Percentiles rank a stretch among this genome's conserved stretches.
Evolutionary conservation across 2,888 invertebrate species (phyloP).

Genomic region (Pterostichus niger): DNA sequence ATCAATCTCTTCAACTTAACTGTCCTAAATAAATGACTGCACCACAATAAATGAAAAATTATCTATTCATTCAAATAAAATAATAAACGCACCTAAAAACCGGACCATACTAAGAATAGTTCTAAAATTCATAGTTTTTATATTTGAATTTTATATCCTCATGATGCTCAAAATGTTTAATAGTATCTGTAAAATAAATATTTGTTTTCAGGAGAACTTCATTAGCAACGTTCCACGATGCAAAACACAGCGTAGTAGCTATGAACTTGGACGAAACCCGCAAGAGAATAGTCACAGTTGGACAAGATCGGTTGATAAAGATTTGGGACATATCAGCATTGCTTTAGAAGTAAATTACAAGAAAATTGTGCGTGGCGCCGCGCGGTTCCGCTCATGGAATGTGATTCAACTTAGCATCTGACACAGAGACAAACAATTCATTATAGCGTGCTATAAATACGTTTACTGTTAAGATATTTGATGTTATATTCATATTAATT

Average conservation of each 20-base stretch:
- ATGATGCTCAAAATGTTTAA: too few relatives aligned
- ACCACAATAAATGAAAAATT: too few relatives aligned
- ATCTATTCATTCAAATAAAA: too few relatives aligned
- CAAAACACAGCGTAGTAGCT: constrained; percentile 93
- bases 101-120: too few relatives aligned
- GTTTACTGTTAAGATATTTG: constrained; percentile 65
- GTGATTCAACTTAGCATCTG: constrained; percentile 72
- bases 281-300: constrained; percentile 93
- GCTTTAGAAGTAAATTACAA: constrained; percentile 71
- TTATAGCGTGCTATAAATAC: constrained; percentile 63
- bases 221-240: constrained; percentile 96
- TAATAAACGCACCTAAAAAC: too few relatives aligned
- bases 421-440: constrained; percentile 43
- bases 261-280: constrained; percentile 95
- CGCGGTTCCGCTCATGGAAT: constrained; percentile 70
- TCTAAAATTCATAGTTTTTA: too few relatives aligned
- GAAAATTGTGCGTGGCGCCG: constrained; percentile 40
- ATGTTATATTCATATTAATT: constrained; percentile 65
- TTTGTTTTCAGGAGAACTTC: constrained; percentile 87
- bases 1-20: too few relatives aligned
- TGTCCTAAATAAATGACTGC: too few relatives aligned
- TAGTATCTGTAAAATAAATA: not conserved
- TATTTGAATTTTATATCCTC: too few relatives aligned
- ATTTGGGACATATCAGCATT: constrained; percentile 90
- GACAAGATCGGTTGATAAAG: constrained; percentile 97